Base-by-base conservation (phyloP, 2,888 invertebrate genomes). In the Eupithecia abbreviata region DNA sequence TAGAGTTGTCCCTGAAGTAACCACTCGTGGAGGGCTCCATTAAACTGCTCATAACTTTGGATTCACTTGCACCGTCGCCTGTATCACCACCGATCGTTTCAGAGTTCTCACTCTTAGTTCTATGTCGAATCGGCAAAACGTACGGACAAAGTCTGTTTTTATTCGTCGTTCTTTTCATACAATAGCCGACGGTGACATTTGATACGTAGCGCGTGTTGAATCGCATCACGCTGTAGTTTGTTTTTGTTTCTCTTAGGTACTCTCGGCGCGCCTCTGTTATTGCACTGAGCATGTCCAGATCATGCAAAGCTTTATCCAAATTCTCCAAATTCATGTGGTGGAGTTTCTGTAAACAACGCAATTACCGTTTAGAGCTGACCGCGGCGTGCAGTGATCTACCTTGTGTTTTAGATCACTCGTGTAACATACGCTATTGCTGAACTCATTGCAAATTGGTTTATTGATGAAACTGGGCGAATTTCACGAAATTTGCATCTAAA, bases 71-170 rank as follows among this genome's bases (percentile, higher is more conserved):
- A 81, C 78, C 87, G 45, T 95, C 93, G 84, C 81, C 43, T n/a
- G 42, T 55, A 79, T 94, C 93, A 88, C 90, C 88, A 84, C 86
- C 83, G 82, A 92, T 89, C 72, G 90, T 92, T 82, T 96, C 96
- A 7, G 96, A 96, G 88, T 96, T 96, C 86, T 96, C 96, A 87
- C 96, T 96, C 90, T 96, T 95, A 82, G 96, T 96, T 88, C 96
- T 92, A 85, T 95, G 96, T 81, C 96, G 90, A 77, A 96, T 95
- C 68, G 96, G 95, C 81, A 96, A 84, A 70, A 94, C 92, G 86
- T 96, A 96, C 4, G 96, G 96, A 86, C 96, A 96, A 80, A 96
- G 95, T 85, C 96, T 93, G 90, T 95, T 95, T 85, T 95, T 95
- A 75, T 93, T 94, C 68, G 95, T 89, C 62, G 94, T 89, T 80